A percentile compares a stretch with the other conserved stretches of the same genome.
Evolutionary conservation across 2,888 invertebrate genomes (phyloP).

Genomic region (Drosophila kanekoi): DNA sequence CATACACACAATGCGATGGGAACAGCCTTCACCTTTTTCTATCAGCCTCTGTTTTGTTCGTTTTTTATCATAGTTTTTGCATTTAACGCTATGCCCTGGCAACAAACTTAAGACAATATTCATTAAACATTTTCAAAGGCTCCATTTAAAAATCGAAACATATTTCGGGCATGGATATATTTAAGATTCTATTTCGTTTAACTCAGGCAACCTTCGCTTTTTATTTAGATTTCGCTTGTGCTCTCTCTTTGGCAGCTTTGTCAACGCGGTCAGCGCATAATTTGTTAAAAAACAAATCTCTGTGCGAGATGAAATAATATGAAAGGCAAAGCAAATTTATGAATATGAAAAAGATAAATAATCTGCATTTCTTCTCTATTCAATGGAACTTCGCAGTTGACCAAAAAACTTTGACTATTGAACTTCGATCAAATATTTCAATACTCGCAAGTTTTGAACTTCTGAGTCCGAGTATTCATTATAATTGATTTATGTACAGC

Average conservation of each 20-base stretch:
- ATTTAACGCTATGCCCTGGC: slow-evolving; percentile 14
- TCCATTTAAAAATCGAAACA: slow-evolving; percentile 7
- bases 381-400: no score
- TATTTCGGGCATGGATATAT: slow-evolving; percentile 4
- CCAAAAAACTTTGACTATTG: no score
- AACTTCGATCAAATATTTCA: no score
- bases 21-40: slow-evolving; percentile 46
- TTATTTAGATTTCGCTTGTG: slow-evolving; percentile 29
- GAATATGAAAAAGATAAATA: neutral
- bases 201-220: slow-evolving; percentile 37
- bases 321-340: slow-evolving; percentile 13
- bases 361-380: neutral
- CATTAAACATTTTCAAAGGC: slow-evolving; percentile 3
- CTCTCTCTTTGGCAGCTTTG: slow-evolving; percentile 45
- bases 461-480: no score
- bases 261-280: slow-evolving; percentile 37
- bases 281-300: slow-evolving; percentile 38
- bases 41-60: slow-evolving; percentile 30
- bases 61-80: slow-evolving; percentile 16
- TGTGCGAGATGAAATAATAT: slow-evolving; percentile 29
- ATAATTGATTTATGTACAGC: no score
- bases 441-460: no score
- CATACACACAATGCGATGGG: slow-evolving; percentile 5
- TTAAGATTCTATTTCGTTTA: slow-evolving; percentile 3
- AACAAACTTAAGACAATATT: slow-evolving; percentile 14